These are phyloP conservation scores for Mesorhabditis belari DNA, from an alignment of 2,888 invertebrate genomes.

Conservation along the genomic window DNA sequence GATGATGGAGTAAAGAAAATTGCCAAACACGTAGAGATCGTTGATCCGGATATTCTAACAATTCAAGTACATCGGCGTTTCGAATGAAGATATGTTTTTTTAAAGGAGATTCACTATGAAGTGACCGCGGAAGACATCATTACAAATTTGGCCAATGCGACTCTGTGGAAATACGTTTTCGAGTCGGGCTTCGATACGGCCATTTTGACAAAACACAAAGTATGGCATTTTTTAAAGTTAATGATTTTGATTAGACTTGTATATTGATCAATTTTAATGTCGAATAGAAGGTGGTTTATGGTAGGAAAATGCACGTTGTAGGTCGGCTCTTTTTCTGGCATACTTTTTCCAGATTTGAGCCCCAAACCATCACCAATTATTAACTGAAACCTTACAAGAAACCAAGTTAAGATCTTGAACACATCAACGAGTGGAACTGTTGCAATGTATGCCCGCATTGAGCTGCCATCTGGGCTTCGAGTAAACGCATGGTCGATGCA, in stretches of 20 bases:
- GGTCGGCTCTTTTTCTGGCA: too few species aligned
- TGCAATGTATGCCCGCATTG: not conserved
- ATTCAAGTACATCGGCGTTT: constrained; percentile 23
- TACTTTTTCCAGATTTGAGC: too few species aligned
- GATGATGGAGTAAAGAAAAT: constrained; percentile 37
- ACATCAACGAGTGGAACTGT: not conserved
- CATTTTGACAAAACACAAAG: not conserved
- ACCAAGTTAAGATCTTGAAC: not conserved
- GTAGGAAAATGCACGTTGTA: too few species aligned
- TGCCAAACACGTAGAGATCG: constrained; percentile 35
- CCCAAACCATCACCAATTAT: too few species aligned
- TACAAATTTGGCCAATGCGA: not conserved
- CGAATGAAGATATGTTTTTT: not conserved
- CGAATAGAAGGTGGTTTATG: too few species aligned
- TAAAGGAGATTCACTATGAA: not conserved
- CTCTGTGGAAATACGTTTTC: not conserved
- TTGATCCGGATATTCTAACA: constrained; percentile 39
- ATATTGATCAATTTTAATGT: too few species aligned
- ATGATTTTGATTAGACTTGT: too few species aligned
- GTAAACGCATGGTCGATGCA: not conserved
- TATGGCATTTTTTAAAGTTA: not conserved
- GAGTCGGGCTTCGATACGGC: not conserved
- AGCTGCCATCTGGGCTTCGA: not conserved
- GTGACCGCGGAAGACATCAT: not conserved
- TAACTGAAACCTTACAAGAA: too few species aligned